phyloP scores from a whole-genome alignment of 2,113 vertebrate species.

The Halcyon senegalensis region DNA sequence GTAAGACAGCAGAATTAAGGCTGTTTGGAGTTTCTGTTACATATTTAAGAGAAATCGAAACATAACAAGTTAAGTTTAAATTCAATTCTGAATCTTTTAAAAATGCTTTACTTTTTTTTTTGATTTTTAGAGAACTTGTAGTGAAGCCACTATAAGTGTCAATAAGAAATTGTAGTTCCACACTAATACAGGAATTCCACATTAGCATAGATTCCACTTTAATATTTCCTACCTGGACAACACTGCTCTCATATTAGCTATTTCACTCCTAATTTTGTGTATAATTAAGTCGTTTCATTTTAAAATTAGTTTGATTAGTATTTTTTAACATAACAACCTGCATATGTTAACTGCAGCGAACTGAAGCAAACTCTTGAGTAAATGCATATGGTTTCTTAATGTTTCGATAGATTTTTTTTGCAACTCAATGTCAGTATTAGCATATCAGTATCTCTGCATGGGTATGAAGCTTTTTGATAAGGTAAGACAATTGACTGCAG shows the following conservation, averaged over 20 bases:
- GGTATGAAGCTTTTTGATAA: not conserved
- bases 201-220: not conserved
- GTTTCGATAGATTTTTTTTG: not conserved
- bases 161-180: not conserved
- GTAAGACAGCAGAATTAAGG: not conserved
- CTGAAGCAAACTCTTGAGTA: not conserved
- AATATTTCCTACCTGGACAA: not conserved
- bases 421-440: not conserved
- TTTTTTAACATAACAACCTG: not conserved
- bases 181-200: not conserved
- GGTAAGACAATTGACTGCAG: not conserved
- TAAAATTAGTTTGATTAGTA: not conserved
- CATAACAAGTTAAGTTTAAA: not conserved
- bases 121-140: not conserved
- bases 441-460: rapidly evolving
- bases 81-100: not conserved
- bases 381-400: not conserved
- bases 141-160: not conserved
- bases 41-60: not conserved
- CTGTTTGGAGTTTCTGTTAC: not conserved
- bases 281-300: not conserved
- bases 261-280: not conserved
- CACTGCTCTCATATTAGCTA: not conserved
- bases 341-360: rapidly evolving
- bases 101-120: not conserved